phyloP scores from a whole-genome alignment of 2,113 vertebrate genomes.

The Zosterops japonicus region DNA sequence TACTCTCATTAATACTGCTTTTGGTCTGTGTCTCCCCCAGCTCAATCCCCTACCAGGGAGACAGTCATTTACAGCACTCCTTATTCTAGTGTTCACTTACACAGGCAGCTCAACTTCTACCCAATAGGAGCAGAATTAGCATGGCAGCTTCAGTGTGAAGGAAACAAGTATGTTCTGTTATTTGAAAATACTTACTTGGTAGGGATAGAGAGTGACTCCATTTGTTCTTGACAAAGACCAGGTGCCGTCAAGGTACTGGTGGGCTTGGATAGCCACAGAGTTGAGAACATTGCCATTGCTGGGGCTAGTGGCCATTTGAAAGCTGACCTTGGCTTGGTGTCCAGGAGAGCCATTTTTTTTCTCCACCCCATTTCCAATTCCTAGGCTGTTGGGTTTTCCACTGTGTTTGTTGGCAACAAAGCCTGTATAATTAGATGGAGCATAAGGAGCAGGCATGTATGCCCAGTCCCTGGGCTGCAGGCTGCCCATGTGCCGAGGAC shows the following conservation, averaged over 20 bases:
- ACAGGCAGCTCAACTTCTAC: not conserved
- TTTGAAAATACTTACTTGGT: constrained; percentile 83
- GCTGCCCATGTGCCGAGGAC: constrained; percentile 73
- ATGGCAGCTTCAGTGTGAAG: not conserved
- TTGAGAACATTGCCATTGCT: constrained; percentile 81
- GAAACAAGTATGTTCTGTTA: accelerated
- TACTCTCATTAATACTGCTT: not conserved
- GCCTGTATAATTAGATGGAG: constrained; percentile 76
- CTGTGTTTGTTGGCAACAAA: constrained; percentile 79
- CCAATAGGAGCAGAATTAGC: not conserved
- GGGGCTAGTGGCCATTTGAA: constrained; percentile 83
- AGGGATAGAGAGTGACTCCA: constrained; percentile 93
- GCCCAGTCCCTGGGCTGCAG: constrained; percentile 82
- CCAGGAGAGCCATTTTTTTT: constrained; percentile 86
- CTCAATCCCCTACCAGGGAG: not conserved
- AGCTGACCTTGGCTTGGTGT: constrained; percentile 81
- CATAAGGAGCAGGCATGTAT: constrained; percentile 77
- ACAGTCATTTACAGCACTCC: not conserved
- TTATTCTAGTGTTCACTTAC: not conserved
- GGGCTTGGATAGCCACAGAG: constrained; percentile 85
- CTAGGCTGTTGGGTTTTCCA: constrained; percentile 88
- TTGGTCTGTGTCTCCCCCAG: not conserved
- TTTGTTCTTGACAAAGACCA: constrained; percentile 86
- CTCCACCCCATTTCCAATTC: constrained; percentile 84
- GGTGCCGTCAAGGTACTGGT: constrained; percentile 84